A percentile compares a stretch with the other conserved stretches of the same genome.
Conservation (phyloP, 2,113 vertebrate species). For the Desmodus rotundus region DNA sequence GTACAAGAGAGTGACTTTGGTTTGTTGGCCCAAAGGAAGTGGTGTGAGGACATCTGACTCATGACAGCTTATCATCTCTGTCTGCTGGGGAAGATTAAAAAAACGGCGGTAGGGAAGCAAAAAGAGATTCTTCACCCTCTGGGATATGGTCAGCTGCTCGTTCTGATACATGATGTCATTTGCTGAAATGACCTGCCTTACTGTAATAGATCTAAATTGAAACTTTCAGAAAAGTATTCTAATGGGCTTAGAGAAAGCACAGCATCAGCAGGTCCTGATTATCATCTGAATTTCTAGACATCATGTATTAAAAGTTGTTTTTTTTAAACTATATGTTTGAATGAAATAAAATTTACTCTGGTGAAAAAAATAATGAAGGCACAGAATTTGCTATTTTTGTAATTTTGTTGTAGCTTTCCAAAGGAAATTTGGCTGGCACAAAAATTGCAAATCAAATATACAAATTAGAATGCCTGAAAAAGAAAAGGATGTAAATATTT, state of each 20-base stretch:
- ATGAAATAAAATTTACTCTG: constrained; percentile 19
- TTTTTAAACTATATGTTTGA: constrained; percentile 14
- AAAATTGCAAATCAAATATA: constrained; percentile 60
- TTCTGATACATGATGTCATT: constrained; percentile 47
- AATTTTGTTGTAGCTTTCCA: constrained; percentile 36
- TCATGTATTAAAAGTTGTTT: constrained; percentile 12
- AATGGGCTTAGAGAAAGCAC: constrained; percentile 27
- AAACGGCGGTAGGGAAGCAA: constrained; percentile 40
- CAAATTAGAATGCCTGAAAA: constrained; percentile 54
- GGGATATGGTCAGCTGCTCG: constrained; percentile 2
- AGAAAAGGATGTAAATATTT: constrained; percentile 60
- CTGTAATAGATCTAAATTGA: constrained; percentile 35
- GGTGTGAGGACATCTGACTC: neutral
- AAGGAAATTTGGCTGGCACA: constrained; percentile 49
- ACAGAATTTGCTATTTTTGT: neutral
- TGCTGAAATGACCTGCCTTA: constrained; percentile 46
- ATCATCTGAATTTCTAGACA: constrained; percentile 28
- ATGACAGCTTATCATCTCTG: constrained; percentile 30
- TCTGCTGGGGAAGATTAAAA: constrained; percentile 42
- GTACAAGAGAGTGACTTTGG: constrained; percentile 7
- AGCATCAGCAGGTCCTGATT: neutral
- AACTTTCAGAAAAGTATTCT: constrained; percentile 44
- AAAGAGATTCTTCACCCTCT: constrained; percentile 55
- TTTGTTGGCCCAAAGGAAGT: constrained; percentile 32
- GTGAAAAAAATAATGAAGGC: neutral